A percentile compares a stretch with the other conserved stretches of the same genome.
Evolutionary conservation across 2,113 vertebrate genomes (phyloP).

Genomic region (Pycnonotus jocosus): DNA sequence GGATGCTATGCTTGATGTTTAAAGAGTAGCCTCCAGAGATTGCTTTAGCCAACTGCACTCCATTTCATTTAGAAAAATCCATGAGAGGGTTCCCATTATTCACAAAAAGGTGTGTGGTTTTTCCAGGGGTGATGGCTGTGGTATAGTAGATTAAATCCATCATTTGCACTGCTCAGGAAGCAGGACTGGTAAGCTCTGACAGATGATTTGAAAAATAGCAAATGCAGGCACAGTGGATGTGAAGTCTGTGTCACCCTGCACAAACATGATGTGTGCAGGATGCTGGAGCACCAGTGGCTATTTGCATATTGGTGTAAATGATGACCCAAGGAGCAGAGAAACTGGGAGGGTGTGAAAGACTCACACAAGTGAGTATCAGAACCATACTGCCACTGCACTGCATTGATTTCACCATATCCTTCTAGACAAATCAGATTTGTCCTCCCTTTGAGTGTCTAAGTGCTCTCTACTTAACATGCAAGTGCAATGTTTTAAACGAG

Average conservation of each 20-base stretch:
- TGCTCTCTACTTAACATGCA: slow-evolving; percentile 35
- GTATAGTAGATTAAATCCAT: not conserved
- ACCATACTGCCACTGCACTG: not conserved
- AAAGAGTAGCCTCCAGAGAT: slow-evolving; percentile 1
- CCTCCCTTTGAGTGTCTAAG: slow-evolving; percentile 25
- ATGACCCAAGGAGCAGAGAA: not conserved
- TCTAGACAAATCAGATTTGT: slow-evolving; percentile 21
- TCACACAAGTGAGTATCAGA: not conserved
- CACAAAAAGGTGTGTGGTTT: not conserved
- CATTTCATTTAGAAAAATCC: not conserved
- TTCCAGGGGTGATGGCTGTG: not conserved
- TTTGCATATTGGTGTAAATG: not conserved
- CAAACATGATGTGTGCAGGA: accelerated
- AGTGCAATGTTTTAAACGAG: slow-evolving; percentile 1
- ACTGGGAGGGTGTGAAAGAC: not conserved
- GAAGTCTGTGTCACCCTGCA: not conserved
- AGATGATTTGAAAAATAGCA: not conserved
- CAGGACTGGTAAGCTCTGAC: not conserved
- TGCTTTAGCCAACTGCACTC: not conserved
- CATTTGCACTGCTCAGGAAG: not conserved
- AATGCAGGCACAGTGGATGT: not conserved
- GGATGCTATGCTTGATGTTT: not conserved
- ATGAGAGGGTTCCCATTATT: not conserved
- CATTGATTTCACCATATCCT: slow-evolving; percentile 1
- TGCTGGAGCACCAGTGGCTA: not conserved